Base-by-base conservation (phyloP, 2,888 invertebrate genomes). In the Tolmerus cingulatus region DNA sequence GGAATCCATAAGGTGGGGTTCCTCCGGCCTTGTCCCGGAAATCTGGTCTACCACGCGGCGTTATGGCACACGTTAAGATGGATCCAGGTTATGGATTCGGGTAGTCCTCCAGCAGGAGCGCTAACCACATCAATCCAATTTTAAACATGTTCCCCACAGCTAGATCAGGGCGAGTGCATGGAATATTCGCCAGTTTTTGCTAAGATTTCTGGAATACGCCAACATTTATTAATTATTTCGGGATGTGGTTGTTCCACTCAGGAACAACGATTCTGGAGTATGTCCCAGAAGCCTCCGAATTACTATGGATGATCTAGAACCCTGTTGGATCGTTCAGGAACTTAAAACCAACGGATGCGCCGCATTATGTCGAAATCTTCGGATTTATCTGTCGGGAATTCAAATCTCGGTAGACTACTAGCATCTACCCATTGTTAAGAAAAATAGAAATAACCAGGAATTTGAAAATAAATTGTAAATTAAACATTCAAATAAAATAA, bases 151-250 rank as follows among this genome's bases (percentile, higher is more conserved):
- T 66, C 66, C 8, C 66, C 66, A 14, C 66, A 66, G 23, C 23
- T 19, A 66, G 9, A 66, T 66, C 66, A 66, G 23, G 66, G 66
- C 66, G 66, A 19, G 16, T 3, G 37, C 43, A 78, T 78, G 51
- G 43, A 79, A 51, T 46, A 43, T 79, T 34, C 30, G n/a, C 27
- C 27, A 51, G 51, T 79, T 79, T 79, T 51, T 79, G 51, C 79
- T 79, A 79, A 79, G 51, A 79, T 79, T 46, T 12, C 51, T 9
- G 23, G 40, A 14, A 51, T 51, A 51, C 23, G 51, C 51, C 79
- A 79, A 79, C 79, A 46, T 79, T 66, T 79, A 79, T 51, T 79
- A 79, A 79, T 79, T 79, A 79, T 79, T 79, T 79, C 27, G 30
- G n/a, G 27, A 51, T 79, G 79, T 79, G 55, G 79, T 30, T 46